Percentiles rank a stretch among this genome's conserved stretches.
These are phyloP conservation scores for Platycnemis pennipes DNA, from an alignment of 2,888 invertebrate genomes.

Conservation along the genomic window DNA sequence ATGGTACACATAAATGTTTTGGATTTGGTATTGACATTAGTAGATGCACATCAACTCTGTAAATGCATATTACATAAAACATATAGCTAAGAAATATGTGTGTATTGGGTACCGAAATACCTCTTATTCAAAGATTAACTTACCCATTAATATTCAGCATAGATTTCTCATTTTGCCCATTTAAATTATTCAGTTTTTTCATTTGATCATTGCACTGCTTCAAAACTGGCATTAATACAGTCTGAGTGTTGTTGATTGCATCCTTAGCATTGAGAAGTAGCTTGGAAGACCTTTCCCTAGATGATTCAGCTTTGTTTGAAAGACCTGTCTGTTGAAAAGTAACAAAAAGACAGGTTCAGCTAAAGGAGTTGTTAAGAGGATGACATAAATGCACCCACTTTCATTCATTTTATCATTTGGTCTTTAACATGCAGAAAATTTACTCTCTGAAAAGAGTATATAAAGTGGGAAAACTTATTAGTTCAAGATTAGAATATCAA, in stretches of 20 bases:
- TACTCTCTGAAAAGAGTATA: no score
- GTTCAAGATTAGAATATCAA: no score
- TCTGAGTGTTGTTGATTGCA: slow-evolving; percentile 78
- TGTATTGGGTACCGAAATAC: neutral
- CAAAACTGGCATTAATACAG: slow-evolving; percentile 81
- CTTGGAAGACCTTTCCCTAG: slow-evolving; percentile 79
- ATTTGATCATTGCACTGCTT: slow-evolving; percentile 82
- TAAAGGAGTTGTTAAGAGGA: no score
- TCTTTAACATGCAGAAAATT: no score
- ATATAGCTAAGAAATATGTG: no score
- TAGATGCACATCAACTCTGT: no score
- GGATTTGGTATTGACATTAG: no score
- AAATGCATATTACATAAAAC: no score
- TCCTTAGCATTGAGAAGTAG: slow-evolving; percentile 79
- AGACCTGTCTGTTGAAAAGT: slow-evolving; percentile 80
- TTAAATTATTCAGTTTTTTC: slow-evolving; percentile 79
- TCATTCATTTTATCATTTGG: no score
- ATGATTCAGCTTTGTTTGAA: slow-evolving; percentile 79
- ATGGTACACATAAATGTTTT: no score
- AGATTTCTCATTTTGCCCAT: slow-evolving; percentile 81
- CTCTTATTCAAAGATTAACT: slow-evolving; percentile 76
- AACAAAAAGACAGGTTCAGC: neutral
- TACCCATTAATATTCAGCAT: slow-evolving; percentile 79
- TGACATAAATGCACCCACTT: no score
- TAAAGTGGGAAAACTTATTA: no score